Evolutionary conservation across 2,797 vertebrate species (phyloP).

Genomic region (Pagetopsis macropterus): DNA sequence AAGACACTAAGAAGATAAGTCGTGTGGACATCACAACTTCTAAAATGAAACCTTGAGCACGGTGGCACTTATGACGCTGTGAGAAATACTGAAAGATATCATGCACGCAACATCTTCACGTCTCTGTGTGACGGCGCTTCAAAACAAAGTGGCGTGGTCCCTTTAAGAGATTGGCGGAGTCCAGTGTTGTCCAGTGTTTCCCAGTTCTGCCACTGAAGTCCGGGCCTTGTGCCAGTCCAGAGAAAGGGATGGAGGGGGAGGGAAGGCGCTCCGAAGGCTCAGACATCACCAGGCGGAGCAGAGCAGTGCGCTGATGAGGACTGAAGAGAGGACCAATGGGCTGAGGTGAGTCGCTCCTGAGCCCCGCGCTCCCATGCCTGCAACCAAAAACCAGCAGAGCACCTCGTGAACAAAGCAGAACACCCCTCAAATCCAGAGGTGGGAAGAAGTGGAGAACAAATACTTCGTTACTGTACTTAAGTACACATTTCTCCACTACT

Average conservation of each 20-base stretch:
- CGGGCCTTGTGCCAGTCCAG: constrained; percentile 60
- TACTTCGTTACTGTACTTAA: too few relatives aligned
- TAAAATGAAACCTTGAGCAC: constrained; percentile 60
- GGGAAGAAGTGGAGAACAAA: too few relatives aligned
- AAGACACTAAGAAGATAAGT: constrained; percentile 68
- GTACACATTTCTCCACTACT: too few relatives aligned
- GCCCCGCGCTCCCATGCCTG: constrained; percentile 92
- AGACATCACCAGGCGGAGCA: constrained; percentile 75
- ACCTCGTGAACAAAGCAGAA: constrained; percentile 45
- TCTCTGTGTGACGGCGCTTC: constrained; percentile 49
- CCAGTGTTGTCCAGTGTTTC: constrained; percentile 46
- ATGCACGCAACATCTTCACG: constrained; percentile 69
- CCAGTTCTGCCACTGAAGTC: constrained; percentile 46
- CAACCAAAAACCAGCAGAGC: constrained; percentile 66
- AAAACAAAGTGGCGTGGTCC: constrained; percentile 54
- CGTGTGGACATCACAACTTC: constrained; percentile 62
- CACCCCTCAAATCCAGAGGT: neutral
- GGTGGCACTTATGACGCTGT: constrained; percentile 66
- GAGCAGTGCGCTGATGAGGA: constrained; percentile 78
- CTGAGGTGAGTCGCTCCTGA: constrained; percentile 76
- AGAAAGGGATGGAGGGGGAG: constrained; percentile 33
- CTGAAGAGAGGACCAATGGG: constrained; percentile 66
- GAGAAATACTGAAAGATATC: constrained; percentile 63
- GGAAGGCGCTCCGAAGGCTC: constrained; percentile 40
- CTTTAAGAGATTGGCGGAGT: constrained; percentile 55